Evolutionary conservation across 2,888 invertebrate genomes (phyloP).

Genomic region (Cephus sareptanus): DNA sequence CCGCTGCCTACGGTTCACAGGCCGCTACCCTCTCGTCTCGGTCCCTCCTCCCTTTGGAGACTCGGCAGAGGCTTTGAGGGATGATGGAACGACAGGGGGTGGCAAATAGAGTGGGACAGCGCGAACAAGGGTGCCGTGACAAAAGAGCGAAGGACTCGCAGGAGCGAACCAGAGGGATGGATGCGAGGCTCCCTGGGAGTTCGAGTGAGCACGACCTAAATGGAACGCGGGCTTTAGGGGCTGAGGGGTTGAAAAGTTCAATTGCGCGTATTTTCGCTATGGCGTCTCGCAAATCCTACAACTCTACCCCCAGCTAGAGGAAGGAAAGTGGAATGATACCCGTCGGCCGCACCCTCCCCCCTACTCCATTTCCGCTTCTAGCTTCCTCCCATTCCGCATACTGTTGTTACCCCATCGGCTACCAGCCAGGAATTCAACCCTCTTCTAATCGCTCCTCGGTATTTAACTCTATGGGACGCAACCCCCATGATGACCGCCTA

Average conservation of each 20-base stretch:
- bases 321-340: constrained; percentile 45
- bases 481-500: background rate
- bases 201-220: constrained; percentile 25
- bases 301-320: constrained; percentile 35
- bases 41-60: background rate
- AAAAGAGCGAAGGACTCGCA: constrained; percentile 55
- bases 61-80: constrained; percentile 47
- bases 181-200: constrained; percentile 16
- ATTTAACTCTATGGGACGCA: constrained; percentile 30
- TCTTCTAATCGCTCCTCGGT: constrained; percentile 17
- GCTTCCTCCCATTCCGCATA: background rate
- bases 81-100: constrained; percentile 50
- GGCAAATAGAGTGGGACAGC: constrained; percentile 61
- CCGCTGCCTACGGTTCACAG: background rate
- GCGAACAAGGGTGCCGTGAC: constrained; percentile 62
- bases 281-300: constrained; percentile 62
- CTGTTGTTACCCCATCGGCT: background rate
- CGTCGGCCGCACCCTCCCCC: constrained; percentile 23
- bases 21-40: background rate
- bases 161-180: constrained; percentile 18
- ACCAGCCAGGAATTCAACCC: background rate
- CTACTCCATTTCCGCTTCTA: background rate
- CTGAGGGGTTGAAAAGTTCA: constrained; percentile 64
- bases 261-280: constrained; percentile 65
- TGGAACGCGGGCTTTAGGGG: constrained; percentile 29